Percentiles rank a stretch among this genome's conserved stretches.
Conservation (phyloP, 2,797 vertebrate species). For the Leucoraja ocellata region DNA sequence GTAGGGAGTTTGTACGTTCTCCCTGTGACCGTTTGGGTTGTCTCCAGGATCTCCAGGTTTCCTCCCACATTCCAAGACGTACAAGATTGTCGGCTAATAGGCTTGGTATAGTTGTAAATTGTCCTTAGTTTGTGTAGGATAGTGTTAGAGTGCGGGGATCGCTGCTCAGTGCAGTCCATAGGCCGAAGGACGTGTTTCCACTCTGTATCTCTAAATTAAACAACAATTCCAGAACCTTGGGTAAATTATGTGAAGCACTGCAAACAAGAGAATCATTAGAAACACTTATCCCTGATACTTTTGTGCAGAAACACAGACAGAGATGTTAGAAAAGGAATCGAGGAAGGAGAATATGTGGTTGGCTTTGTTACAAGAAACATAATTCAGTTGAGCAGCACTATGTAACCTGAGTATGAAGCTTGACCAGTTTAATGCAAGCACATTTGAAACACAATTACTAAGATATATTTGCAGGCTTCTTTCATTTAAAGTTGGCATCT, state of each 20-base stretch:
- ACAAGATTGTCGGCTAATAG: no score
- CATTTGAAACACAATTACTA: not conserved
- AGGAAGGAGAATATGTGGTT: not conserved
- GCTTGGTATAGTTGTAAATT: no score
- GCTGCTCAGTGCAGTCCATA: no score
- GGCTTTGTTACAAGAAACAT: not conserved
- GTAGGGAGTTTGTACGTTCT: no score
- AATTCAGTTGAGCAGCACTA: not conserved
- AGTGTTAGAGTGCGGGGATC: no score
- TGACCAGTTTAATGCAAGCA: not conserved
- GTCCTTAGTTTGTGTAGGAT: no score
- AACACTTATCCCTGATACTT: not conserved
- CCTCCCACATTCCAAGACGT: no score
- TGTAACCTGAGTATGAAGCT: not conserved
- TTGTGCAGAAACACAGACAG: not conserved
- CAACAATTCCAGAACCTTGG: not conserved
- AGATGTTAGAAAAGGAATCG: not conserved
- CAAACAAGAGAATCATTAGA: not conserved
- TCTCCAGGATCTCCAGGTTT: no score
- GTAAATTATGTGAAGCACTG: not conserved
- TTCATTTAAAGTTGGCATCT: not conserved
- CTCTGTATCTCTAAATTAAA: no score
- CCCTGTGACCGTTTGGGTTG: no score
- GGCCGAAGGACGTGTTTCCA: no score
- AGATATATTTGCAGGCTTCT: not conserved